Evolutionary conservation across 2,113 vertebrate species (phyloP), one percentile per base, ranked within the genome.

Genomic region (Podilymbus podiceps): DNA sequence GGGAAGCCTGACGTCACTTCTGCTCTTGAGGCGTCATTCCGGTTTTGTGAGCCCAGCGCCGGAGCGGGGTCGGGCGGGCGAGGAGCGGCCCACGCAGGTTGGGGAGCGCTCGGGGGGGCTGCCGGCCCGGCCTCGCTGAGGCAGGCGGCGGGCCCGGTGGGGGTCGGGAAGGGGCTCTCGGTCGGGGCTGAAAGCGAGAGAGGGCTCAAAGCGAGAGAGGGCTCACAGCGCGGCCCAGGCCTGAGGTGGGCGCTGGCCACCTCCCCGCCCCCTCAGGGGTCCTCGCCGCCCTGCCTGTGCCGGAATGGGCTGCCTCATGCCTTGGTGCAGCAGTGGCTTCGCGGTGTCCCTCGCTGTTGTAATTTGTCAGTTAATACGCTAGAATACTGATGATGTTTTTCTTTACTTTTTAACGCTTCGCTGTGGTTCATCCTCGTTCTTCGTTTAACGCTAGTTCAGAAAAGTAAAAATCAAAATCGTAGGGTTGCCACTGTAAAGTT

Each of bases 311-410:
- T 16, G 30, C 10, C 12, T 28, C 5, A 0, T 1, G 17, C 24
- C 8, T 13, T 1, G 33, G 17, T 6, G 49, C 17, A 16, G 73
- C 14, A 0, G 35, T 18, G 23, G 0, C 4, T 6, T 12, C 2
- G 3, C 33, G 1, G 33, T 4, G 33, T 12, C 6, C 3, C 15
- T 15, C 20, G 0, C 18, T 33, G 73, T 53, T n/a, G 21, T 1
- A 0, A 0, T 28, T 20, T 35, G 44, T 11, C 1, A 0, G 30
- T 73, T 58, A 7, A 2, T 1, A 0, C 1, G n/a, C 2, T 13
- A 42, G 8, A 18, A 1, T 5, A 31, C 2, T 11, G 28, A 1
- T 5, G 27, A 4, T 2, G 38, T 8, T 35, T 44, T 9, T 6
- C 11, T 33, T 25, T 23, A 15, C 1, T 0, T 16, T 21, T 59